Conservation (phyloP, 2,797 vertebrate species). For the Podarcis siculus region DNA sequence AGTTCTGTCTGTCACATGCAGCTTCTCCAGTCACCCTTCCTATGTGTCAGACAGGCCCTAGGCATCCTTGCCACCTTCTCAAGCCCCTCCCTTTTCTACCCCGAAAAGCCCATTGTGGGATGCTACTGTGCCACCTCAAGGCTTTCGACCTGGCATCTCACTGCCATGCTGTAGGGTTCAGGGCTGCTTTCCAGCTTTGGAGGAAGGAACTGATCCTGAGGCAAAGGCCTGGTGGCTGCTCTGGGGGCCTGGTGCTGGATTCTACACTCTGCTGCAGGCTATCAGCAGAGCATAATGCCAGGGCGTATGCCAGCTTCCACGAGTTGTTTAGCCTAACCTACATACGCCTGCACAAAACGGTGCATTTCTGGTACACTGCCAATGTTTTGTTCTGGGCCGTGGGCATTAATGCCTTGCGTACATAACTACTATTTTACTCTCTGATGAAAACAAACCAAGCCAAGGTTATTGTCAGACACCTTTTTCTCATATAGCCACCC, state of each 20-base stretch:
- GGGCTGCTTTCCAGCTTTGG: not conserved
- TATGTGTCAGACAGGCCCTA: not conserved
- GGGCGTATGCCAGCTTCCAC: not conserved
- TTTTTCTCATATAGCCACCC: slow-evolving; percentile 66
- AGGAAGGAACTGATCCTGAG: not conserved
- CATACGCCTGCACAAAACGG: slow-evolving; percentile 66
- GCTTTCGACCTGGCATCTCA: not conserved
- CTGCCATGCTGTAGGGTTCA: not conserved
- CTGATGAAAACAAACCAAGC: slow-evolving; percentile 73
- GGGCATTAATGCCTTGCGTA: slow-evolving; percentile 70
- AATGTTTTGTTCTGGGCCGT: slow-evolving; percentile 66
- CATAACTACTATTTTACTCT: slow-evolving; percentile 74
- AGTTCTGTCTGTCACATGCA: not conserved
- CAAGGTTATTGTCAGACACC: slow-evolving; percentile 65
- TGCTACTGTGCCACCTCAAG: not conserved
- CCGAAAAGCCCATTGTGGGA: not conserved
- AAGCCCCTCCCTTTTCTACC: not conserved
- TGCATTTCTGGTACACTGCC: slow-evolving; percentile 67
- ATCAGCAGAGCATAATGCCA: not conserved
- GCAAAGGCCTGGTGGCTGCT: not conserved
- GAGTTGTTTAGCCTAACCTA: slow-evolving; percentile 71
- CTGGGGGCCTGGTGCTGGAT: not conserved
- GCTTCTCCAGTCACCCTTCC: not conserved
- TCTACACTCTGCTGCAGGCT: not conserved
- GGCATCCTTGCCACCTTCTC: not conserved